Evolutionary conservation across 30 jellyfish, hydroid and myxozoan species (phyloP), one percentile per base, ranked within the genome.

Genomic region (Aurelia aurita): DNA sequence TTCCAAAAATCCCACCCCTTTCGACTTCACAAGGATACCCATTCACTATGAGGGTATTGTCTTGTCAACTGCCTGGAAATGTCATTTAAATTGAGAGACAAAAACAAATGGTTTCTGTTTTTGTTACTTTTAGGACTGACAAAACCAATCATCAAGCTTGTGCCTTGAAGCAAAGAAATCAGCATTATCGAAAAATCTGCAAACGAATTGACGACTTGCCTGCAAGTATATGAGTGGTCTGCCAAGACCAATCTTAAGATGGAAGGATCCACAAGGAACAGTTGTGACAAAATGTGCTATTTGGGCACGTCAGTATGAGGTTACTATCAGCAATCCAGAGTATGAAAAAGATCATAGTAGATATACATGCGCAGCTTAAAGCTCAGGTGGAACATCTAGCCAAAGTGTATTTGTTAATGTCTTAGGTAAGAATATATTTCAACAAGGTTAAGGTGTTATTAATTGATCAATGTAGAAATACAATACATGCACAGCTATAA

Each of bases 201-300:
- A 39, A 39, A 39, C 7, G 51, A 39, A 39, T 39, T 39, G 51
- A n/a, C 51, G 51, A 39, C 70, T 81, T 45, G 91, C 71, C 28
- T 81, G 91, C 49, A 29, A 6, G 44, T 27, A 66, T 53, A 82
- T 71, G 16, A 60, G 86, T 31, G 93, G 93, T 12, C 28, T 7
- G 21, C 93, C 93, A 32, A 35, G 32, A 12, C 93, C 93, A 35
- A 25, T 54, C 35, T 70, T 49, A 43, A 68, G 26, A 84, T 84
- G 93, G 93, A 84, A 26, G 25, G 65, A 59, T 51, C 87, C 87
- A 34, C 20, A 44, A 32, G 93, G 87, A 6, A 61, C 57, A 16
- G 82, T 31, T 26, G n/a, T 84, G 29, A 62, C 23, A 13, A 47
- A 13, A 16, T 72, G 87, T 61, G 63, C 21, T 45, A 25, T 23